Base-by-base conservation (phyloP, 2,888 invertebrate genomes). In the Kryphioiulus occultus region DNA sequence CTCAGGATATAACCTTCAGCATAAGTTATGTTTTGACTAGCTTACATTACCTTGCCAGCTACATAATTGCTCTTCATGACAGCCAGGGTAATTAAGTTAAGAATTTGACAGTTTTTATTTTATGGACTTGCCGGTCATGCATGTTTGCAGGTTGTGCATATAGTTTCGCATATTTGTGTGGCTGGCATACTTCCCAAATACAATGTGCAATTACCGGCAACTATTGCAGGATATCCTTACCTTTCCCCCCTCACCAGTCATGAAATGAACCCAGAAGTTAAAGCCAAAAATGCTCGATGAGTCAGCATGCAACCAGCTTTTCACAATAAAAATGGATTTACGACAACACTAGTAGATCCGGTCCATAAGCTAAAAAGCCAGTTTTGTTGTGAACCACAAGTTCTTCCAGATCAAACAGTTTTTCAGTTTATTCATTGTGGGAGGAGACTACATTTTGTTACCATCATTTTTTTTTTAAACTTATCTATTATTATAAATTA, bases 221-320 rank as follows among this genome's bases (percentile, higher is more conserved):
- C n/a, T 68, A 26, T 68, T 68, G 68, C 68, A 68, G 68, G 68
- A 68, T 26, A 68, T 68, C 68, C 68, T 68, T 68, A 7, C n/a
- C n/a, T 68, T 26, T 22, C 26, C 68, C 68, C 68, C 22, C 26
- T 22, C 22, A 26, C 7, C 22, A 68, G 68, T 68, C 22, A 26
- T 26, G 68, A 68, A 68, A 68, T 68, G 22, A 26, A 10, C 68
- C 12, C 22, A 10, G 26, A 68, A 22, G 22, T 68, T 68, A 22
- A 22, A 26, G 9, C 22, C 22, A 68, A 68, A 68, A 68, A n/a
- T 53, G 68, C 26, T 26, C 68, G 26, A 68, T 68, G 68, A 68
- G 22, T 68, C n/a, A 26, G 68, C 68, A 26, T 10, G 5, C 22
- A 68, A 10, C 5, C 10, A 9, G 26, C 12, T 68, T 68, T 68